Evolutionary conservation across 2,113 vertebrate genomes (phyloP).

Genomic region (Varanus salvator): DNA sequence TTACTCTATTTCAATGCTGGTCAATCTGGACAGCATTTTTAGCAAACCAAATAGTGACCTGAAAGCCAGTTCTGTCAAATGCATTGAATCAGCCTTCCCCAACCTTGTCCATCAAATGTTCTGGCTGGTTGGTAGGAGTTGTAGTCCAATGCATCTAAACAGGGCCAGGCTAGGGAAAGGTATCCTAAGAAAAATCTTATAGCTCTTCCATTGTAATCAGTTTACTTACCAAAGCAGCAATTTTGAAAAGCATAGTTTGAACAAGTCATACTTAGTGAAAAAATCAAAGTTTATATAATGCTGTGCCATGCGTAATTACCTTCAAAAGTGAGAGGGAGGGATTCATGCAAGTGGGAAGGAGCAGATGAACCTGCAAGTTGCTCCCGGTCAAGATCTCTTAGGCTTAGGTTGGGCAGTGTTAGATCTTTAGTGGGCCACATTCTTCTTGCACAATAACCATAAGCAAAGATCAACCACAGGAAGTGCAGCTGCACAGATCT

Average conservation of each 20-base stretch:
- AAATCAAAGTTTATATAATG: not conserved
- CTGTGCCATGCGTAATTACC: too few species aligned
- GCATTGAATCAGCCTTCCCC: too few species aligned
- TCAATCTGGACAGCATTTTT: slow-evolving; percentile 36
- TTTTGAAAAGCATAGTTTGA: not conserved
- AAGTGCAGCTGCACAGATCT: not conserved
- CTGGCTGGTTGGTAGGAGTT: not conserved
- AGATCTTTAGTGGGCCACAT: not conserved
- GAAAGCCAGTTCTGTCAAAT: not conserved
- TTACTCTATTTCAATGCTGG: not conserved
- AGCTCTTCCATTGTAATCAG: not conserved
- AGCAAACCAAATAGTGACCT: not conserved
- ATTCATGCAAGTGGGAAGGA: not conserved
- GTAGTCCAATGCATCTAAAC: not conserved
- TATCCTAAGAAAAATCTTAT: not conserved
- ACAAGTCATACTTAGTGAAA: not conserved
- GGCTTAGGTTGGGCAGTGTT: not conserved
- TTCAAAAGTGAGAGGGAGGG: not conserved
- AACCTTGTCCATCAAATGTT: too few species aligned
- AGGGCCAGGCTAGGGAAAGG: not conserved
- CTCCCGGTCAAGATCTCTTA: not conserved
- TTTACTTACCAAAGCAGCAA: not conserved
- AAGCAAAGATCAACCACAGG: not conserved
- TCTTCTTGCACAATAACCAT: not conserved
- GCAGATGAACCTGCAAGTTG: not conserved